Base-by-base conservation (phyloP, 1,140 invertebrate species). In the Cydia splendana region DNA sequence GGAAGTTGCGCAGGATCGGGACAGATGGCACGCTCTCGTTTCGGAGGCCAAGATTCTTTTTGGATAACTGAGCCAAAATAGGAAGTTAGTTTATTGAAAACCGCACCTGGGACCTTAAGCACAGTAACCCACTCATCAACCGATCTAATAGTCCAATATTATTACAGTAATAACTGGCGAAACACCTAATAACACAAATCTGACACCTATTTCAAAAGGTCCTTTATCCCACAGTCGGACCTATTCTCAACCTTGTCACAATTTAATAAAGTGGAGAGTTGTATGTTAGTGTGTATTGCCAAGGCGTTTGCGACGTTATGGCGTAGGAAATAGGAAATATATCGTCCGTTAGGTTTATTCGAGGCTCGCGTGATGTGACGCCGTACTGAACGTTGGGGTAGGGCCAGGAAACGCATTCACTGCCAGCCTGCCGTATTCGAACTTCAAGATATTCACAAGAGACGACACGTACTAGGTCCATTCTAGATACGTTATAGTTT, bases 311-410 rank as follows among this genome's bases (percentile, higher is more conserved):
- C 57, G 57, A 62, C 57, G 5, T 62, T 62, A 20, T 62, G 18
- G 18, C 0, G 57, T 62, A 24, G 57, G 12, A 18, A 53, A 53
- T 62, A 20, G 57, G 57, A 20, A 53, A 24, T 62, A 10, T 62
- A 62, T 62, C 15, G 57, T 53, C n/a, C 51, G 51, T 24, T 62
- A 62, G 57, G 57, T 10, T 62, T 62, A 62, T 62, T 62, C n/a
- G 57, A 18, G 57, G 57, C 57, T 62, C 57, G 57, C 57, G 57
- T 62, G 57, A 62, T 20, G 57, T 20, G 57, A 20, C 10, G 57
- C 57, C 57, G 57, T 62, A 24, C 18, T 3, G 57, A 62, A 62
- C n/a, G 57, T 24, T 62, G 5, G 51, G 51, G 18, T 62, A 20
- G 57, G 20, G 57, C 57, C 57, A 62, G 9, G 48, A 51, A 51